These are phyloP conservation scores for Hirudo medicinalis DNA, from an alignment of 1,140 invertebrate genomes.

Conservation along the genomic window DNA sequence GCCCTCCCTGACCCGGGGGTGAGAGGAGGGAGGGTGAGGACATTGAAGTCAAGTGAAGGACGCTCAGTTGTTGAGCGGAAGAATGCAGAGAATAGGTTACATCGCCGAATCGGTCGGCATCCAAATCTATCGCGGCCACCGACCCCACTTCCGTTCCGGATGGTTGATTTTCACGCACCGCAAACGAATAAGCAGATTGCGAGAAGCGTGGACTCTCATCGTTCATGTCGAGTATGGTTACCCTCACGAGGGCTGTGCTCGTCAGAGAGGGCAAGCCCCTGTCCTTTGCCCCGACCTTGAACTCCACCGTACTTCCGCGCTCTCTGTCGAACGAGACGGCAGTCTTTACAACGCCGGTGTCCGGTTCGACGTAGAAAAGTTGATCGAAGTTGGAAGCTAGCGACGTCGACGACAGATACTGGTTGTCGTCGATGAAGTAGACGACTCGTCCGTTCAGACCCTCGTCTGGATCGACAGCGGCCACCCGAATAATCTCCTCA, in stretches of 20 bases:
- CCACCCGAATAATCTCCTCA: slow-evolving; percentile 13
- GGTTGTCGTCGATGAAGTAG: slow-evolving; percentile 43
- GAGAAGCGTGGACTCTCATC: slow-evolving; percentile 20
- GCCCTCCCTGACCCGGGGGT: neutral
- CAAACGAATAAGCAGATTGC: slow-evolving; percentile 17
- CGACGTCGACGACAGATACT: slow-evolving; percentile 32
- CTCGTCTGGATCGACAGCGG: slow-evolving; percentile 36
- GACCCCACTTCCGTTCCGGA: slow-evolving; percentile 16
- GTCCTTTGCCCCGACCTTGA: slow-evolving; percentile 17
- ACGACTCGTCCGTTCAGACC: slow-evolving; percentile 39
- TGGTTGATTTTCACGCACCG: slow-evolving; percentile 16
- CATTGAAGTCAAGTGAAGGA: neutral
- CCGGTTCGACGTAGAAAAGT: slow-evolving; percentile 9
- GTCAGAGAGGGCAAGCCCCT: slow-evolving; percentile 12
- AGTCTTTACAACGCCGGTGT: slow-evolving; percentile 5
- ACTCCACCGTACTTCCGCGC: neutral
- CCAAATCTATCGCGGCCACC: slow-evolving; percentile 18
- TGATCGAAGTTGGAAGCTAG: neutral
- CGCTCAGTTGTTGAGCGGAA: neutral
- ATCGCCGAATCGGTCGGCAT: slow-evolving; percentile 16
- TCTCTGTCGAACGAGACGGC: slow-evolving; percentile 14
- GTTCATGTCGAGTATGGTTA: slow-evolving; percentile 22
- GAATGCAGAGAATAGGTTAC: slow-evolving; percentile 17
- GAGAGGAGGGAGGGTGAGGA: slow-evolving; percentile 1
- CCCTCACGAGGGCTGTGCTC: slow-evolving; percentile 4